phyloP scores from a whole-genome alignment of 2,888 invertebrate species.

The Salpingus planirostris region DNA sequence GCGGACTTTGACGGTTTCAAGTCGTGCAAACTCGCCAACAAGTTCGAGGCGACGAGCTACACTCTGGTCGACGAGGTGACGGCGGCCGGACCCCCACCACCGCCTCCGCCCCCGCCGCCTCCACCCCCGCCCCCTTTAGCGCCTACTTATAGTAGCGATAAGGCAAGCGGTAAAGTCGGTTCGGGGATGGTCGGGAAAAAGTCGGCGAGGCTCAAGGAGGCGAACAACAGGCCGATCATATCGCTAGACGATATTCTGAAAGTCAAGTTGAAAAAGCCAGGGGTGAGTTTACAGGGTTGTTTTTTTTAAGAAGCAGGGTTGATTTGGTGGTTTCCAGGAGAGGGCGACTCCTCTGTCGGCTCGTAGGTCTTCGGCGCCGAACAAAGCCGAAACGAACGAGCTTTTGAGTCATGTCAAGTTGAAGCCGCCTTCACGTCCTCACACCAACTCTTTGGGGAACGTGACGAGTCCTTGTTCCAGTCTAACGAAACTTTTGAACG shows the following conservation, averaged over 20 bases:
- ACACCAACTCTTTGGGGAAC: constrained; percentile 17
- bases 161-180: constrained; percentile 3
- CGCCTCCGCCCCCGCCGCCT: constrained; percentile 27
- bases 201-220: constrained; percentile 14
- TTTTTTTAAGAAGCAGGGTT: background rate
- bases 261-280: constrained; percentile 35
- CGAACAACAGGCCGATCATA: constrained; percentile 32
- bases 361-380: constrained; percentile 23
- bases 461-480: constrained; percentile 31
- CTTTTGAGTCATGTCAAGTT: constrained; percentile 33
- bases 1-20: too few relatives aligned
- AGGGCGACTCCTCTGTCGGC: constrained; percentile 17
- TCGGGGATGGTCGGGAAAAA: constrained; percentile 14
- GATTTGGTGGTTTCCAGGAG: constrained; percentile 23
- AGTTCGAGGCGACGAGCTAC: too few relatives aligned
- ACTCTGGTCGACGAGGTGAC: too few relatives aligned
- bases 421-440: constrained; percentile 24
- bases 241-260: constrained; percentile 38
- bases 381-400: constrained; percentile 28
- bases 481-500: constrained; percentile 29
- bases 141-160: constrained; percentile 3
- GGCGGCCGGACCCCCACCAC: constrained; percentile 5
- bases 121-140: constrained; percentile 18
- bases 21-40: too few relatives aligned
- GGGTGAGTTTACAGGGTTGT: constrained; percentile 23